Evolutionary conservation across 2,888 invertebrate genomes (phyloP).

Genomic region (Anoplius nigerrimus): DNA sequence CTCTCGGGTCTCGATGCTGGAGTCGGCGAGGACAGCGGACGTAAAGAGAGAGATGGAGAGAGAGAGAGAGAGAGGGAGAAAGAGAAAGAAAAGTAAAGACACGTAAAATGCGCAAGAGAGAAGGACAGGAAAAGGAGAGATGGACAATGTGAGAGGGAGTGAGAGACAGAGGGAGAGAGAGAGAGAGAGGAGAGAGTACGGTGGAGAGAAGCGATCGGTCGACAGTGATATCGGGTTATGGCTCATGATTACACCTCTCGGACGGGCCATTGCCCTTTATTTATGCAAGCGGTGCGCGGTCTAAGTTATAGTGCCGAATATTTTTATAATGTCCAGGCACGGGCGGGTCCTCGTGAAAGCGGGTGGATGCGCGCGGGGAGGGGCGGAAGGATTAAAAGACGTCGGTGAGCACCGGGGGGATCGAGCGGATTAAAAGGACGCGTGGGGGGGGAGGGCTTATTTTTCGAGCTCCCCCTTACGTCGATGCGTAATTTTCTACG

Average conservation of each 20-base stretch:
- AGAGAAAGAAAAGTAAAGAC: constrained; percentile 6
- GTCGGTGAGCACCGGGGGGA: no score
- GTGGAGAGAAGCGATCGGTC: constrained; percentile 41
- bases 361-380: no score
- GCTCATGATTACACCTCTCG: constrained; percentile 59
- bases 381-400: no score
- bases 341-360: neutral
- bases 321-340: constrained; percentile 24
- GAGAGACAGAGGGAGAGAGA: constrained; percentile 11
- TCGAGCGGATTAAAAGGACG: no score
- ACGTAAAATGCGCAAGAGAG: neutral
- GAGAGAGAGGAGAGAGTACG: constrained; percentile 13
- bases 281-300: constrained; percentile 42
- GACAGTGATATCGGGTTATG: constrained; percentile 59
- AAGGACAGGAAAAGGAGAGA: neutral
- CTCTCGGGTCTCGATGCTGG: neutral
- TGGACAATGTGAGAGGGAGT: neutral
- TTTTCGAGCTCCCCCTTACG: no score
- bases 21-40: no score
- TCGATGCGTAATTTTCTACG: no score
- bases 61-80: neutral
- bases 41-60: neutral
- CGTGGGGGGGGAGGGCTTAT: no score
- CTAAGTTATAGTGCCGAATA: constrained; percentile 29
- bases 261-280: constrained; percentile 48